Base-by-base conservation (phyloP, 2,888 invertebrate genomes). In the Aphodius sticticus region DNA sequence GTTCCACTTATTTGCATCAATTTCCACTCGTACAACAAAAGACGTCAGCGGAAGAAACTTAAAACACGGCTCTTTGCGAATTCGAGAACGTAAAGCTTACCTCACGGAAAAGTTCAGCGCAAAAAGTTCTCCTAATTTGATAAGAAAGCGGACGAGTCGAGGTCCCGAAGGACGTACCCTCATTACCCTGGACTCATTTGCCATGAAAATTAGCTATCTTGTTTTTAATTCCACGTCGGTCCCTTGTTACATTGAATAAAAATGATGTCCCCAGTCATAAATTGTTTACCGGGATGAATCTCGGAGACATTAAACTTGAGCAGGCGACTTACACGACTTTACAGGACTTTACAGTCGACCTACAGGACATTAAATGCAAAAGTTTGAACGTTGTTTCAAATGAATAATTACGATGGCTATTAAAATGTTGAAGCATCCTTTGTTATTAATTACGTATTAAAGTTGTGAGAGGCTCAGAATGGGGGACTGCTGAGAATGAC, bases 131-230 rank as follows among this genome's bases (percentile, higher is more conserved):
- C 12, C 53, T 53, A 53, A 53, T 53, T 53, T 53, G 53, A 53
- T 53, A 53, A 53, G 53, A 53, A 53, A 53, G 53, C 53, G 53
- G 53, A 53, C 9, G 12, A 53, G 53, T 53, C 1, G 9, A 9
- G 53, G 53, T 53, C 53, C 53, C 53, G 12, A 53, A 53, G 53
- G 53, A 53, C 53, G 53, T 53, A 53, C 53, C 53, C 53, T 53
- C 53, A 53, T 53, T 53, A 53, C 53, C 53, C 53, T 5, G 53
- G 53, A 12, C 53, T 53, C 53, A 53, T 53, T 53, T 53, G 7
- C 53, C 53, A 53, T 53, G 53, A 53, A 53, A 53, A 53, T 53
- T 53, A 53, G 53, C 53, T 53, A 53, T 53, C 53, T 53, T 53
- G 12, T 53, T 53, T 53, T 53, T 53, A 53, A 53, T 53, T 53